Percentiles rank a stretch among this genome's conserved stretches.
Conservation (phyloP, 2,888 invertebrate species). For the Meiosimyza decipiens region DNA sequence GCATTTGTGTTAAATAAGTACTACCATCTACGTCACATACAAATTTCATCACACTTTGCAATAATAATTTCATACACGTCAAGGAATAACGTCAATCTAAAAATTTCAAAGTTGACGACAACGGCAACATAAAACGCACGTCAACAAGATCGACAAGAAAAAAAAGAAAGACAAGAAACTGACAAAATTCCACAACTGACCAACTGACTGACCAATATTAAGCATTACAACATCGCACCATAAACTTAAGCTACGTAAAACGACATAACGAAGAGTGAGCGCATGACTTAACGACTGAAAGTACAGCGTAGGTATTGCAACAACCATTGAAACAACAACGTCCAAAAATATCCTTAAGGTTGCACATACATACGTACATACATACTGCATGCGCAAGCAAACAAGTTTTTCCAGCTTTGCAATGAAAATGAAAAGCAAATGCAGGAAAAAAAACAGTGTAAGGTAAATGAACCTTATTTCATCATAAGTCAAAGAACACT, state of each 20-base stretch:
- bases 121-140: neutral
- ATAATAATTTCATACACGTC: too few species aligned
- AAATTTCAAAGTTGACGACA: constrained; percentile 3
- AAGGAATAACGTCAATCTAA: constrained; percentile 18
- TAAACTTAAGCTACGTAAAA: neutral
- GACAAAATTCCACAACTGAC: constrained; percentile 24
- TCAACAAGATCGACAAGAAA: neutral
- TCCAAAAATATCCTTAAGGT: constrained; percentile 21
- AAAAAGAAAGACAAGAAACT: neutral
- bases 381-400: constrained; percentile 22
- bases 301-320: neutral
- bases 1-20: too few species aligned
- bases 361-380: neutral
- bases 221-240: constrained; percentile 24
- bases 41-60: too few species aligned
- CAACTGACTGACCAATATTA: constrained; percentile 33
- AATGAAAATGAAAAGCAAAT: constrained; percentile 22
- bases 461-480: neutral
- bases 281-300: neutral
- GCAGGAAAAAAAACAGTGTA: too few species aligned
- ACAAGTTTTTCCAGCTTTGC: constrained; percentile 40
- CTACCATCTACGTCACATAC: too few species aligned
- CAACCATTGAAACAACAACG: neutral
- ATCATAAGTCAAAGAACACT: neutral
- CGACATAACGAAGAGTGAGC: neutral